Base-by-base conservation (phyloP, 2,888 invertebrate genomes). In the Hedychridium roseum region DNA sequence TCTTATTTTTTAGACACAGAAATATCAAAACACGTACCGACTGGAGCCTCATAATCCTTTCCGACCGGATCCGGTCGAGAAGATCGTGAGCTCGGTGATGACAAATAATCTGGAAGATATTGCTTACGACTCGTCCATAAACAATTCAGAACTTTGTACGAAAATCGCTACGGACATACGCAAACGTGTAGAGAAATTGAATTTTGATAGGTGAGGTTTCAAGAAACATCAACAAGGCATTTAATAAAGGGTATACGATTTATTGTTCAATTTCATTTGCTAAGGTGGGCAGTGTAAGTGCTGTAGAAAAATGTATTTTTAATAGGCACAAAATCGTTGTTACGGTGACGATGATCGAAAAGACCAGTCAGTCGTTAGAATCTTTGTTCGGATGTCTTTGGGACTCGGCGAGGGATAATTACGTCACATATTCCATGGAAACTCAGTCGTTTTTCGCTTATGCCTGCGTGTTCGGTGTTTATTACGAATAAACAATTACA, bases 281-380 rank as follows among this genome's bases (percentile, higher is more conserved):
- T n/a, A n/a, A n/a, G n/a, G n/a, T n/a, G n/a, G n/a, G n/a, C n/a
- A n/a, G n/a, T n/a, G n/a, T n/a, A n/a, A n/a, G n/a, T n/a, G n/a
- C n/a, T n/a, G n/a, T n/a, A 16, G 4, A 16, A n/a, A 16, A 16
- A 7, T 32, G 16, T 26, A 5, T 4, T 82, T 82, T 12, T 79
- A n/a, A n/a, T n/a, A 90, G 90, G 64, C 88, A 86, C 72, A 86
- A 88, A 73, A 80, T 89, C 38, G 78, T 88, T 46, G 85, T 86
- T 15, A 70, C 81, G 4, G 87, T 88, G 11, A 83, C 84, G 15
- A 86, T 89, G 44, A 86, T 87, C 7, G 88, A 90, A 71, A 85
- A 86, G 51, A 81, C 84, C 39, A 84, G 86, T 54, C 89, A 90
- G 70, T 85, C 87, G 43, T 78, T 88, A 31, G 81, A 84, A 42